Conservation (phyloP, 2,113 vertebrate genomes). For the Oncorhynchus kisutch region DNA sequence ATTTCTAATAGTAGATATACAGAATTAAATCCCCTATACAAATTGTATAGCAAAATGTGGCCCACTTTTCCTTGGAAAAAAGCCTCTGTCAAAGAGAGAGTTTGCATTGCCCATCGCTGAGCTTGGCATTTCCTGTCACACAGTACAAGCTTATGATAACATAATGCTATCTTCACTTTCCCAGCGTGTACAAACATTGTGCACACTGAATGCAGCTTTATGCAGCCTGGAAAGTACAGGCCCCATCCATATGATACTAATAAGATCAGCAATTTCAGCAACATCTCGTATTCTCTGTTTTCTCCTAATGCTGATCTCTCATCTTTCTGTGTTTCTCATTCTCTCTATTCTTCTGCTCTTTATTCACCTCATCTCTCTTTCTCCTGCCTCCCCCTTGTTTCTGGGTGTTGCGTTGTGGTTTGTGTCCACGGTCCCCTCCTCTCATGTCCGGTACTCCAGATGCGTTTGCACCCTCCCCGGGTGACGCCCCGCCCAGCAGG, state of each 20-base stretch:
- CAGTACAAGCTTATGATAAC: constrained; percentile 58
- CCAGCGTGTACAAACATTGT: constrained; percentile 40
- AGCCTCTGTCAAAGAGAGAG: constrained; percentile 39
- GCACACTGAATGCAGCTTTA: constrained; percentile 65
- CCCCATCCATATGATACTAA: constrained; percentile 6
- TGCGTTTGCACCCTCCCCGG: constrained; percentile 97
- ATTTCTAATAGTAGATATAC: neutral
- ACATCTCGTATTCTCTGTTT: constrained; percentile 70
- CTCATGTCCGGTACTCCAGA: constrained; percentile 79
- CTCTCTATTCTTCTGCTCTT: constrained; percentile 40
- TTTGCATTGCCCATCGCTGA: constrained; percentile 35
- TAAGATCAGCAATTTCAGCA: constrained; percentile 16
- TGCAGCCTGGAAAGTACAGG: constrained; percentile 38
- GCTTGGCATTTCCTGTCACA: constrained; percentile 60
- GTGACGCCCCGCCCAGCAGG: constrained; percentile 88
- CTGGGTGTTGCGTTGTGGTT: constrained; percentile 76
- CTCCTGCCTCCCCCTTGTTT: constrained; percentile 60
- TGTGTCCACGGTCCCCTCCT: constrained; percentile 51
- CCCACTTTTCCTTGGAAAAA: neutral
- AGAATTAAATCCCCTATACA: neutral
- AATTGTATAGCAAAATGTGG: neutral
- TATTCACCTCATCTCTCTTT: constrained; percentile 42
- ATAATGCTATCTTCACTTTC: constrained; percentile 41
- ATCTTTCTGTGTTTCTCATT: constrained; percentile 58
- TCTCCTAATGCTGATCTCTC: constrained; percentile 64